These are phyloP conservation scores for Cromileptes altivelis DNA, from an alignment of 2,113 vertebrate genomes.

Conservation along the genomic window DNA sequence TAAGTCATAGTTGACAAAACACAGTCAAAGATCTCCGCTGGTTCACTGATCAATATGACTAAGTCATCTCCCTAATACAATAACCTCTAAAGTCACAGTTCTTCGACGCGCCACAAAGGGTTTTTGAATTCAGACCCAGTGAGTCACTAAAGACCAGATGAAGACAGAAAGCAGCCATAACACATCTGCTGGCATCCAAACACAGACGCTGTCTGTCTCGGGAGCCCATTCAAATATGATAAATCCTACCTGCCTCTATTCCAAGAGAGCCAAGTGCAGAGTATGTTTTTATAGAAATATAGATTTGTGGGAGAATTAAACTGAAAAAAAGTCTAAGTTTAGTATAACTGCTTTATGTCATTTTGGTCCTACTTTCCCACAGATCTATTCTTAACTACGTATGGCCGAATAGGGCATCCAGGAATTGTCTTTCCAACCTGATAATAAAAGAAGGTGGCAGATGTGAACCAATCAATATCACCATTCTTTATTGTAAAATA, in stretches of 20 bases:
- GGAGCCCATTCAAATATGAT: slow-evolving; percentile 13
- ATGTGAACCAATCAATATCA: slow-evolving; percentile 59
- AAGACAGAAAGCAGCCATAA: slow-evolving; percentile 39
- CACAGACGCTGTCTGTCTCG: slow-evolving; percentile 21
- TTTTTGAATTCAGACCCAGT: slow-evolving; percentile 38
- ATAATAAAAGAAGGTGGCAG: slow-evolving; percentile 37
- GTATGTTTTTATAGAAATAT: background rate
- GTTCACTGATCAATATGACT: slow-evolving; percentile 13
- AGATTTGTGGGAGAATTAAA: slow-evolving; percentile 5
- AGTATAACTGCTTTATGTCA: background rate
- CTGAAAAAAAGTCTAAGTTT: background rate
- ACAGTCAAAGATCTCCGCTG: background rate
- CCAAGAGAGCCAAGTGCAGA: background rate
- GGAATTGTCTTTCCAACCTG: slow-evolving; percentile 37
- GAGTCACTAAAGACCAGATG: slow-evolving; percentile 46
- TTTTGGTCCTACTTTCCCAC: background rate
- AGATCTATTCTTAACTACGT: slow-evolving; percentile 26
- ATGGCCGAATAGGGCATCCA: background rate
- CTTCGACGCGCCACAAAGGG: slow-evolving; percentile 1
- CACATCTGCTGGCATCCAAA: slow-evolving; percentile 41
- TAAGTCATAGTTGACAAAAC: slow-evolving; percentile 13
- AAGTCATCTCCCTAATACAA: slow-evolving; percentile 34
- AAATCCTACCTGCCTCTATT: slow-evolving; percentile 14
- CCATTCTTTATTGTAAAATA: slow-evolving; percentile 45
- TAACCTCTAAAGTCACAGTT: slow-evolving; percentile 45